Evolutionary conservation across 2,888 invertebrate species (phyloP).

Genomic region (Syritta pipiens): DNA sequence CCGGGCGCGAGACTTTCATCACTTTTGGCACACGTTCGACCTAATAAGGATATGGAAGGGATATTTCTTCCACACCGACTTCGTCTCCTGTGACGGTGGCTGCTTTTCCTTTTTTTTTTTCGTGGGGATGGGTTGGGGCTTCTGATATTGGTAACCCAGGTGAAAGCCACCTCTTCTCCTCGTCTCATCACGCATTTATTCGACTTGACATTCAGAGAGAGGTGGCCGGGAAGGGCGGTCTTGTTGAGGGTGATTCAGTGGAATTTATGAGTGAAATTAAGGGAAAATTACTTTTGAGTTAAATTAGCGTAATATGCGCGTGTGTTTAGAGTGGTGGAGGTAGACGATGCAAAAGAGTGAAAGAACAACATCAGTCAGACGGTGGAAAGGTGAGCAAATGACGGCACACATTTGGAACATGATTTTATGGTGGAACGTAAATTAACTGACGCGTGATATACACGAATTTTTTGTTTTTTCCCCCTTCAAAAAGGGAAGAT

Average conservation of each 20-base stretch:
- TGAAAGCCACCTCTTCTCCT: constrained; percentile 40
- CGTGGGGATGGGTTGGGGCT: background rate
- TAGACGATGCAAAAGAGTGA: background rate
- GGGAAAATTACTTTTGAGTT: constrained; percentile 68
- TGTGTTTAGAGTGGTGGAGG: constrained; percentile 7
- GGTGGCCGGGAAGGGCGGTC: background rate
- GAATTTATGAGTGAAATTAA: constrained; percentile 68
- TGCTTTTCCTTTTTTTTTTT: background rate
- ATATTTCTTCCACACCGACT: constrained; percentile 35
- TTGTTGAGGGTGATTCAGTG: constrained; percentile 54
- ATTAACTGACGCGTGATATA: constrained; percentile 54
- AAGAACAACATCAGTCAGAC: constrained; percentile 3
- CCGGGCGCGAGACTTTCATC: constrained; percentile 59
- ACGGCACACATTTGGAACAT: constrained; percentile 54
- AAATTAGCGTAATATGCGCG: constrained; percentile 67
- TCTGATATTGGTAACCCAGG: constrained; percentile 43
- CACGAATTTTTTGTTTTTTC: too few relatives aligned
- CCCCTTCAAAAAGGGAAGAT: background rate
- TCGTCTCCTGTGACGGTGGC: background rate
- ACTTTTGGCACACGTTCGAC: constrained; percentile 63
- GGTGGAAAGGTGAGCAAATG: constrained; percentile 35
- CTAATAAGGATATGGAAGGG: constrained; percentile 52
- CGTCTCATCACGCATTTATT: constrained; percentile 42
- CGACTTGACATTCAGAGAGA: constrained; percentile 39
- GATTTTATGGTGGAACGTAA: constrained; percentile 66